These are phyloP conservation scores for Sinonovacula constricta DNA, from an alignment of 1,140 invertebrate species.

Conservation along the genomic window DNA sequence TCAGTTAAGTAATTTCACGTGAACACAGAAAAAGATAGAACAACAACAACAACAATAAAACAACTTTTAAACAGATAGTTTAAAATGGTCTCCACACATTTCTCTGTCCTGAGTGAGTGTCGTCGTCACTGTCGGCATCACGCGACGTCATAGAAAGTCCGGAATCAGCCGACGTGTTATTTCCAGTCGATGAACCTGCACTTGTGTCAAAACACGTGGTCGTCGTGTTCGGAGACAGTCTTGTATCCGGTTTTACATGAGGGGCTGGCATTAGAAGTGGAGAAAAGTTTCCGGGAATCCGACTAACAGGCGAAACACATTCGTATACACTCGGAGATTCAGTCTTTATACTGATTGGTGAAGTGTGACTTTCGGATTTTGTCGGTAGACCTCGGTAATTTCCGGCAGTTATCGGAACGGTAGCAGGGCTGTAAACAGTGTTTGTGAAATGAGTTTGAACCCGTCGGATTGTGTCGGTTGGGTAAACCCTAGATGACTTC, in stretches of 20 bases:
- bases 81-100: conserved; percentile 48
- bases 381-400: conserved; percentile 4
- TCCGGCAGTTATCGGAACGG: background rate
- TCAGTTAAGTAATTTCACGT: no score
- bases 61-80: background rate
- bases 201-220: background rate
- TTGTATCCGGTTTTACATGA: conserved; percentile 3
- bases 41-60: conserved; percentile 12
- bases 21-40: no score
- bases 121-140: conserved; percentile 30
- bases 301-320: conserved; percentile 29
- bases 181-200: background rate
- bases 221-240: background rate
- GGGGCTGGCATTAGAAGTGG: conserved; percentile 37
- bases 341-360: conserved; percentile 33
- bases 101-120: conserved; percentile 33
- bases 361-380: background rate
- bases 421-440: conserved; percentile 3
- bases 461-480: conserved; percentile 30
- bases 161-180: conserved; percentile 11
- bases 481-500: conserved; percentile 84
- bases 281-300: conserved; percentile 29
- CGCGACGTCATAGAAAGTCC: conserved; percentile 22
- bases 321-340: conserved; percentile 27
- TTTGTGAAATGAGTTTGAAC: conserved; percentile 23